A percentile compares a stretch with the other conserved stretches of the same genome.
These are phyloP conservation scores for Anarsia innoxiella DNA, from an alignment of 2,888 invertebrate genomes.

Conservation along the genomic window DNA sequence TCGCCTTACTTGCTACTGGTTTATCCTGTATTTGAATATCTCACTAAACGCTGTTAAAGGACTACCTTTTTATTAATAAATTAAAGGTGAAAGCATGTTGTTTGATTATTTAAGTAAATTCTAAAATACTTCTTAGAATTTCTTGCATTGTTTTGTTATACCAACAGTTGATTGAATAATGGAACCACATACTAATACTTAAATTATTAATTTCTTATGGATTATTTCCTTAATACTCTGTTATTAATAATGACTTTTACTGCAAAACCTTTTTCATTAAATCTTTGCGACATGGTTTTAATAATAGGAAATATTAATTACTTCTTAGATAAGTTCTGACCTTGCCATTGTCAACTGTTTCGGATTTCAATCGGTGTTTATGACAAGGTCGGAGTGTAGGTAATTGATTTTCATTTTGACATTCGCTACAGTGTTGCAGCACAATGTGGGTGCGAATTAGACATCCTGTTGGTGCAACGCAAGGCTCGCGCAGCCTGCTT, in stretches of 20 bases:
- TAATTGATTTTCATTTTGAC: slow-evolving; percentile 30
- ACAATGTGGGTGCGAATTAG: slow-evolving; percentile 29
- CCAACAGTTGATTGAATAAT: too few species aligned
- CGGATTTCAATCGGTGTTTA: slow-evolving; percentile 18
- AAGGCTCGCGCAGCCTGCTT: slow-evolving; percentile 23
- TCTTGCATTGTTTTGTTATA: too few species aligned
- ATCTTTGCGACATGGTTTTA: background rate
- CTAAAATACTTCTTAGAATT: too few species aligned
- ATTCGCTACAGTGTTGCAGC: slow-evolving; percentile 22
- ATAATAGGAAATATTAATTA: slow-evolving; percentile 15
- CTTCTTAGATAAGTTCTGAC: slow-evolving; percentile 10
- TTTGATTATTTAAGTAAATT: too few species aligned
- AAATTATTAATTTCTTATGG: background rate
- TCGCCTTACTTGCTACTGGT: slow-evolving; percentile 15
- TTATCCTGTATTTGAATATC: too few species aligned
- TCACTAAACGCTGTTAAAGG: too few species aligned
- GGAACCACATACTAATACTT: too few species aligned
- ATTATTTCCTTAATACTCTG: background rate
- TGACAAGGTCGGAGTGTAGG: slow-evolving; percentile 29
- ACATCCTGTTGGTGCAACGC: slow-evolving; percentile 35
- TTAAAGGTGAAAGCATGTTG: too few species aligned
- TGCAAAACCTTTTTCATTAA: background rate
- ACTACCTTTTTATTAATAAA: too few species aligned
- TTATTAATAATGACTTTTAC: background rate
- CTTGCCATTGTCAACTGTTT: slow-evolving; percentile 13